Conservation (phyloP, 2,888 invertebrate genomes). For the Apoderus coryli region DNA sequence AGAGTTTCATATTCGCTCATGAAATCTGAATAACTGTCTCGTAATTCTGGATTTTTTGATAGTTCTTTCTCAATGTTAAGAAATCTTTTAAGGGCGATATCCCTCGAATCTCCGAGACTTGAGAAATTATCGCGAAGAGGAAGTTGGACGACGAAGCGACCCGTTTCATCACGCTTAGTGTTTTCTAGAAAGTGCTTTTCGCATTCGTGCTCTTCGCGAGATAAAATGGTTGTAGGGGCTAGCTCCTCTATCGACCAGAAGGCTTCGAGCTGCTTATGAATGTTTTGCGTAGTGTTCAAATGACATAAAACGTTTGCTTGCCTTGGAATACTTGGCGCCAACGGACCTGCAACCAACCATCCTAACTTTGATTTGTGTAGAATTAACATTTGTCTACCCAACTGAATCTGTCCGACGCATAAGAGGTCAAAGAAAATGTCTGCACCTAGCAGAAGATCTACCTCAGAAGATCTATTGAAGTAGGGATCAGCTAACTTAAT, state of each 20-base stretch:
- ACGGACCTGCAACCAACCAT: constrained; percentile 12
- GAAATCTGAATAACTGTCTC: constrained; percentile 11
- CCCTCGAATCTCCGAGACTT: constrained; percentile 13
- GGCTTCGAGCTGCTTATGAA: constrained; percentile 8
- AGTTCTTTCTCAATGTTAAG: constrained; percentile 13
- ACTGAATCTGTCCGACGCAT: constrained; percentile 10
- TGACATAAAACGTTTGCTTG: too few species aligned
- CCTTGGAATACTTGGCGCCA: too few species aligned
- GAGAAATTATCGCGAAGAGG: constrained; percentile 10
- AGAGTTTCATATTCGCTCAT: constrained; percentile 13
- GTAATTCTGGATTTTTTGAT: constrained; percentile 9
- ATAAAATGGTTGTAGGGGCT: constrained; percentile 6
- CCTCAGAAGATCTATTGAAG: constrained; percentile 6
- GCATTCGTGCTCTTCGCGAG: constrained; percentile 12
- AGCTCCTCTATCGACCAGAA: constrained; percentile 13
- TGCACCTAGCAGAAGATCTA: constrained; percentile 11
- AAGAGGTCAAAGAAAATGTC: constrained; percentile 10
- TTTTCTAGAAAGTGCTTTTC: constrained; percentile 12
- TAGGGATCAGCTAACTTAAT: constrained; percentile 11
- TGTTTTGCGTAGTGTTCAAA: too few species aligned
- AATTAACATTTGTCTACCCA: constrained; percentile 7
- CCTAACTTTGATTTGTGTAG: constrained; percentile 13
- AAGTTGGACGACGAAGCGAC: constrained; percentile 12
- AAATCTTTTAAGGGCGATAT: constrained; percentile 14
- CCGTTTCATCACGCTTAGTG: constrained; percentile 6